phyloP scores from a whole-genome alignment of 2,113 vertebrate genomes.

The Alectura lathami region DNA sequence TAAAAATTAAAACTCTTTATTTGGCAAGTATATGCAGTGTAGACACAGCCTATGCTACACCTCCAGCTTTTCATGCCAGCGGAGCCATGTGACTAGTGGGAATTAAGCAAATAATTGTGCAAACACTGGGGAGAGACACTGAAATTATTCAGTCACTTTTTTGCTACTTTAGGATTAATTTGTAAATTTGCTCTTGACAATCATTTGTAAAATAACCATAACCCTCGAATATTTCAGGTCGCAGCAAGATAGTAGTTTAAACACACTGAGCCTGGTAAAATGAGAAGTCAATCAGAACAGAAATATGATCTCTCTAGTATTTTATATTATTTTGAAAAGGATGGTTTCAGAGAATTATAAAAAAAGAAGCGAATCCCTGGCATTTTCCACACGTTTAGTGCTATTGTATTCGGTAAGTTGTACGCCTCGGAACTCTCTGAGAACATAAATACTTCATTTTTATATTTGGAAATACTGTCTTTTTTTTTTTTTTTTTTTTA shows the following conservation, averaged over 20 bases:
- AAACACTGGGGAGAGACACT: not conserved
- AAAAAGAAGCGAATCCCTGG: not conserved
- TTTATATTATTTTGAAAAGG: not conserved
- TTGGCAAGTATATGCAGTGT: not conserved
- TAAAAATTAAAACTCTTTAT: not conserved
- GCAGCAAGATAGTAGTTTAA: not conserved
- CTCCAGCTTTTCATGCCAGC: not conserved
- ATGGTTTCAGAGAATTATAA: not conserved
- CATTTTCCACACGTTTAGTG: not conserved
- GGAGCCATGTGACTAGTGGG: not conserved
- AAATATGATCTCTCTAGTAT: not conserved
- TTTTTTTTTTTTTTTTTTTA: not conserved
- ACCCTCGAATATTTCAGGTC: slow-evolving; percentile 14
- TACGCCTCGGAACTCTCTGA: not conserved
- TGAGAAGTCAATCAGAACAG: slow-evolving; percentile 32
- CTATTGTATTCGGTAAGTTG: not conserved
- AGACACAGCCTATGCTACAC: not conserved
- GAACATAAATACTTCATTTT: not conserved
- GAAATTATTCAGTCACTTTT: slow-evolving; percentile 36
- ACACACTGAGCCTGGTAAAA: not conserved
- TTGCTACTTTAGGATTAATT: slow-evolving; percentile 54
- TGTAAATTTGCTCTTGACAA: slow-evolving; percentile 58
- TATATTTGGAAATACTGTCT: not conserved
- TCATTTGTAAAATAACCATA: slow-evolving; percentile 44
- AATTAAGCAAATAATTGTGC: slow-evolving; percentile 52